Conservation (phyloP, 2,113 vertebrate species). For the Coracopsis vasa region DNA sequence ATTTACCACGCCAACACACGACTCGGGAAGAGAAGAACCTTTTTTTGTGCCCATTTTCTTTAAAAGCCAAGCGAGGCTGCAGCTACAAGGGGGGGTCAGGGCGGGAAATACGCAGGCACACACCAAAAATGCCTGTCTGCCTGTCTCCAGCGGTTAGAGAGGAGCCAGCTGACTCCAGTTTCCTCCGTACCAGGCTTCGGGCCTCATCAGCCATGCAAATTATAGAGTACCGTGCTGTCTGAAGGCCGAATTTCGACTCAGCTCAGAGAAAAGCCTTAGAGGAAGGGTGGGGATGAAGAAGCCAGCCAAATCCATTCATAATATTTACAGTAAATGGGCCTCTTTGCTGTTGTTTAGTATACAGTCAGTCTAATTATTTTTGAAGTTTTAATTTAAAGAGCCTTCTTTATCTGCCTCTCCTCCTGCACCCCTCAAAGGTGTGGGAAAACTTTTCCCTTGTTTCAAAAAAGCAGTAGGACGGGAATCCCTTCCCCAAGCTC, state of each 20-base stretch:
- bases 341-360: constrained; percentile 72
- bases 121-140: constrained; percentile 69
- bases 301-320: constrained; percentile 79
- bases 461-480: constrained; percentile 13
- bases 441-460: constrained; percentile 43
- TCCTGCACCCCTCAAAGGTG: neutral
- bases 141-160: constrained; percentile 74
- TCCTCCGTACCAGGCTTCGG: constrained; percentile 72
- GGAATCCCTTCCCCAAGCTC: constrained; percentile 32
- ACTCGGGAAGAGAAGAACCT: neutral
- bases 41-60: constrained; percentile 7
- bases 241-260: constrained; percentile 72
- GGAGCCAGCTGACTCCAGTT: constrained; percentile 69
- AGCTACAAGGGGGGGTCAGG: neutral
- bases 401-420: constrained; percentile 17
- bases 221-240: constrained; percentile 73
- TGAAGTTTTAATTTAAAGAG: constrained; percentile 60
- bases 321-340: constrained; percentile 81
- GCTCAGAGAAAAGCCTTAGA: constrained; percentile 72
- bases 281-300: constrained; percentile 77
- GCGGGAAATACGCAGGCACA: neutral
- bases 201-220: constrained; percentile 83
- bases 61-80: constrained; percentile 18
- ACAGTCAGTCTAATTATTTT: constrained; percentile 66
- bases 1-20: constrained; percentile 8